These are phyloP conservation scores for Rana temporaria DNA, from an alignment of 2,113 vertebrate genomes.

Conservation along the genomic window DNA sequence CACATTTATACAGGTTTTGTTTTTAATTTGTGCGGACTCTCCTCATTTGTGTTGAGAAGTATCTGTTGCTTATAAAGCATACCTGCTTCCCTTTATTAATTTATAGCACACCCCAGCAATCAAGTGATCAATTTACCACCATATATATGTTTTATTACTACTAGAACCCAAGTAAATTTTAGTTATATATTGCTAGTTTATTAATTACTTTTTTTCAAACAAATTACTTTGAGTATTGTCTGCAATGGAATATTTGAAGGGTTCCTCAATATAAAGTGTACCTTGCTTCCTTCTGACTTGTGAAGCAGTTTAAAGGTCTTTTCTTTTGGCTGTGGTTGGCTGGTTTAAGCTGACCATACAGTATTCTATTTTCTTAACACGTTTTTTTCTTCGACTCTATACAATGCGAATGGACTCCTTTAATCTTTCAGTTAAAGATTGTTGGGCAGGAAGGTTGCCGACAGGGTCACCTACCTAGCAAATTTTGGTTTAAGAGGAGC, in stretches of 20 bases:
- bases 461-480: too few species aligned
- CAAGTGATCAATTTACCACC: neutral
- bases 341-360: too few species aligned
- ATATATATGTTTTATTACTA: neutral
- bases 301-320: too few species aligned
- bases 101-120: slow-evolving; percentile 12
- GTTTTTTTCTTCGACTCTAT: too few species aligned
- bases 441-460: too few species aligned
- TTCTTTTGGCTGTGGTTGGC: too few species aligned
- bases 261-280: neutral
- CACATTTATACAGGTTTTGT: neutral
- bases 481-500: too few species aligned
- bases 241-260: neutral
- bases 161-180: neutral
- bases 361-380: too few species aligned
- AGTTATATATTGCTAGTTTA: neutral
- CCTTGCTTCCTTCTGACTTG: neutral
- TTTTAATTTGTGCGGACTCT: neutral
- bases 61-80: neutral
- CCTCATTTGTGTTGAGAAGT: slow-evolving; percentile 1
- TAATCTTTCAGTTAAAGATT: too few species aligned
- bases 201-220: neutral
- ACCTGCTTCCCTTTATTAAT: slow-evolving; percentile 21
- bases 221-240: neutral
- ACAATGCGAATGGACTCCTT: too few species aligned